A percentile compares a stretch with the other conserved stretches of the same genome.
Evolutionary conservation across 1,140 invertebrate species (phyloP).

Genomic region (Drosophila ananassae): DNA sequence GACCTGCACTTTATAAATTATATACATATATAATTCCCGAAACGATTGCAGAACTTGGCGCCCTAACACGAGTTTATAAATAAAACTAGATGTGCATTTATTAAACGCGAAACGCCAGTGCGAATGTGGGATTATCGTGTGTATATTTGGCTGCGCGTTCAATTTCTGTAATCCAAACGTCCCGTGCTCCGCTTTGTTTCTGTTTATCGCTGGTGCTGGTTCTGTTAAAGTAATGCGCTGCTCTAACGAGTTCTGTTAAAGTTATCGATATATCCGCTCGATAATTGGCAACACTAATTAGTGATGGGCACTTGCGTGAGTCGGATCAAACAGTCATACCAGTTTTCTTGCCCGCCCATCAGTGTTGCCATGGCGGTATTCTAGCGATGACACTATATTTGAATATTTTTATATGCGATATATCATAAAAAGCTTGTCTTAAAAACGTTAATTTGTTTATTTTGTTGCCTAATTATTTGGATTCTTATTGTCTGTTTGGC

Average conservation of each 20-base stretch:
- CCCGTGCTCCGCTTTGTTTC: not conserved
- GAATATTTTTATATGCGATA: no score
- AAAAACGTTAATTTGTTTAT: no score
- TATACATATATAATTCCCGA: constrained; percentile 23
- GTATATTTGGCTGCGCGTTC: constrained; percentile 56
- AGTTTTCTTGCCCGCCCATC: no score
- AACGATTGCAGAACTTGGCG: constrained; percentile 17
- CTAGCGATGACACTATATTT: no score
- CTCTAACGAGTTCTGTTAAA: not conserved
- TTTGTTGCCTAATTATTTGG: no score
- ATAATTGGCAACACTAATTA: not conserved
- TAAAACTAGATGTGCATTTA: constrained; percentile 69
- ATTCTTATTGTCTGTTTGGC: no score
- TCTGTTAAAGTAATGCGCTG: not conserved
- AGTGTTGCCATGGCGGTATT: no score
- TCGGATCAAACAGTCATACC: no score
- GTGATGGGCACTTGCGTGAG: no score
- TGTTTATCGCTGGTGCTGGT: not conserved
- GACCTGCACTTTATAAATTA: constrained; percentile 31
- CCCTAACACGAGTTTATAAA: constrained; percentile 66
- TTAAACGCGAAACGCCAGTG: constrained; percentile 47
- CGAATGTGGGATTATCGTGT: constrained; percentile 30
- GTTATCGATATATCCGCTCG: not conserved
- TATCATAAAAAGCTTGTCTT: no score
- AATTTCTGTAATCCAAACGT: constrained; percentile 35